Evolutionary conservation across 2,797 vertebrate species (phyloP).

Genomic region (Ficedula albicollis): DNA sequence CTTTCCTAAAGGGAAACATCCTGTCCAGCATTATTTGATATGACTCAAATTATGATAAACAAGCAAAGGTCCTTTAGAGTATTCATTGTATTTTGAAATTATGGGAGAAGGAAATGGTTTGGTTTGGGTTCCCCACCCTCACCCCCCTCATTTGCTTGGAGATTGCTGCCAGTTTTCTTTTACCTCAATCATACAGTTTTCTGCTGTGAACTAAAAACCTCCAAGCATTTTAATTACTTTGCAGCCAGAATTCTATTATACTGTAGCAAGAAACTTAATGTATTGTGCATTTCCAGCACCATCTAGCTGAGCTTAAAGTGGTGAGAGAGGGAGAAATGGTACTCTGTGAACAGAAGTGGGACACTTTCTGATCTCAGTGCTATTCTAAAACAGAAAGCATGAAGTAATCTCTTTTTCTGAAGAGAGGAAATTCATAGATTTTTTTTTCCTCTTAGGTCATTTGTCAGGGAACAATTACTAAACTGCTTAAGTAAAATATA

Average conservation of each 20-base stretch:
- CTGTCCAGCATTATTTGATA: not conserved
- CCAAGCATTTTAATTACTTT: not conserved
- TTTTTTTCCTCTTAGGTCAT: not conserved
- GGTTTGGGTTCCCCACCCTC: not conserved
- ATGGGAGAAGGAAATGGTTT: not conserved
- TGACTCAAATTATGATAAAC: not conserved
- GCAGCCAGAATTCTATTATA: not conserved
- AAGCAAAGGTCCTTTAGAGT: not conserved
- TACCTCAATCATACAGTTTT: not conserved
- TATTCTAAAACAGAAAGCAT: not conserved
- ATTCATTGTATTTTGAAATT: not conserved
- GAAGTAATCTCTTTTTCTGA: not conserved
- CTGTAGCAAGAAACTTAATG: not conserved
- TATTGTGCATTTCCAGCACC: not conserved
- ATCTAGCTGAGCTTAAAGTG: not conserved
- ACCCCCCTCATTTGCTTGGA: not conserved
- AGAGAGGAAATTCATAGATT: not conserved
- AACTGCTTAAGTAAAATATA: not conserved
- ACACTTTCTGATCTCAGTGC: not conserved
- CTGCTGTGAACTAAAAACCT: not conserved
- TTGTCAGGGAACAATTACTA: not conserved
- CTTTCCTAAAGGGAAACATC: not conserved
- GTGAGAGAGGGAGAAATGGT: not conserved
- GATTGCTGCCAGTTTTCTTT: not conserved
- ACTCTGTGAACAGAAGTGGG: not conserved